A percentile compares a stretch with the other conserved stretches of the same genome.
phyloP scores from a whole-genome alignment of 2,888 invertebrate species.

The Schrankia costaestrigalis region DNA sequence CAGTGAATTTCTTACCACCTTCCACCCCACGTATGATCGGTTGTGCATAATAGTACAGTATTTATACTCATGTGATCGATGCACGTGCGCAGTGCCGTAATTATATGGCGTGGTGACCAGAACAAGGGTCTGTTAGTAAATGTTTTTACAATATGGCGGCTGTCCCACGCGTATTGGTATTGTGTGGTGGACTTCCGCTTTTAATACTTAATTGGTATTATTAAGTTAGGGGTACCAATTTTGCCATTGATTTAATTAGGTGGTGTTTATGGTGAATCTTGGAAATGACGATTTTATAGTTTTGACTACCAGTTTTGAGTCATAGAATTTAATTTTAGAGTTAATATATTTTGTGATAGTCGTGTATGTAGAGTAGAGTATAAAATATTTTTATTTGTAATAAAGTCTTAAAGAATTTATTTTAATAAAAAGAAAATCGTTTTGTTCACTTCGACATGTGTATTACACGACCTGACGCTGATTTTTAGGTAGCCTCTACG shows the following conservation, averaged over 20 bases:
- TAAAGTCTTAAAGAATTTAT: too few relatives aligned
- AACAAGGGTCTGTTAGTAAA: constrained; percentile 27
- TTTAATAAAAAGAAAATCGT: too few relatives aligned
- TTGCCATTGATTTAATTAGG: too few relatives aligned
- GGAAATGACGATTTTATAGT: neutral
- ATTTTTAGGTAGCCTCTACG: too few relatives aligned
- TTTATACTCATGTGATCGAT: constrained; percentile 16
- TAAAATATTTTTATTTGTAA: too few relatives aligned
- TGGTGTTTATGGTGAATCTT: neutral
- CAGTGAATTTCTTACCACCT: neutral
- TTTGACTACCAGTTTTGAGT: too few relatives aligned
- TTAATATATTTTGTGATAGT: too few relatives aligned
- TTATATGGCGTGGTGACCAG: constrained; percentile 13
- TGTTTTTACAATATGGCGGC: constrained; percentile 21
- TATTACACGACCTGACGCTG: too few relatives aligned
- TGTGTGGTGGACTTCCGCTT: constrained; percentile 12
- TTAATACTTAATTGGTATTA: constrained; percentile 2
- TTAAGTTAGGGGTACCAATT: neutral
- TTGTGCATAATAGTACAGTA: constrained; percentile 1
- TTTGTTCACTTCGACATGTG: too few relatives aligned
- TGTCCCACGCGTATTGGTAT: constrained; percentile 22
- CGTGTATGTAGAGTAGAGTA: too few relatives aligned
- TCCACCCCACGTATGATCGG: neutral
- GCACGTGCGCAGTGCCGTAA: constrained; percentile 15
- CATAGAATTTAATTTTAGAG: too few relatives aligned